phyloP scores from a whole-genome alignment of 2,797 vertebrate genomes.

The Ctenopoma kingsleyae region DNA sequence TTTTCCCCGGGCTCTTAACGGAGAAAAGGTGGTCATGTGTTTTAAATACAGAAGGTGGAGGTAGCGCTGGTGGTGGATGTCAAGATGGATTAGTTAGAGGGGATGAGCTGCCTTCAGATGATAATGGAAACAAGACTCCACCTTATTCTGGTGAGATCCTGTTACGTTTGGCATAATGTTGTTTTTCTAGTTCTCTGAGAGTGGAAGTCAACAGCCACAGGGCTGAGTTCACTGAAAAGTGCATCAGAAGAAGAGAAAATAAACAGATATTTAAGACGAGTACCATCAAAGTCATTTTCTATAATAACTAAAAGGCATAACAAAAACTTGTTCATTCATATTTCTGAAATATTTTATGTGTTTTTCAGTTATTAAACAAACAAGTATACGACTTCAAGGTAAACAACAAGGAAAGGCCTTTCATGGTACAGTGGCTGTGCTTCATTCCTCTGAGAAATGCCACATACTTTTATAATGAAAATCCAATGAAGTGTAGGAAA shows the following conservation, averaged over 20 bases:
- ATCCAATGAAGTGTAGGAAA: slow-evolving; percentile 51
- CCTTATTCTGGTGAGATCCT: slow-evolving; percentile 21
- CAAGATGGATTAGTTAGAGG: slow-evolving; percentile 61
- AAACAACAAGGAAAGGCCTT: slow-evolving; percentile 45
- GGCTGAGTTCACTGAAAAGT: background rate
- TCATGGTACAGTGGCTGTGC: slow-evolving; percentile 17
- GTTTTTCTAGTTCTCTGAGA: slow-evolving; percentile 39
- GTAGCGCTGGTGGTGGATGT: slow-evolving; percentile 64
- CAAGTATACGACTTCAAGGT: slow-evolving; percentile 23
- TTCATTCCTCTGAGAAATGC: slow-evolving; percentile 39
- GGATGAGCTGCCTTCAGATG: slow-evolving; percentile 54
- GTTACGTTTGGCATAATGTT: slow-evolving; percentile 42
- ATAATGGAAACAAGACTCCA: slow-evolving; percentile 47
- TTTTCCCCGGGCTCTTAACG: slow-evolving; percentile 46
- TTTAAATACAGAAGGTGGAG: slow-evolving; percentile 69
- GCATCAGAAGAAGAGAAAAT: slow-evolving; percentile 18
- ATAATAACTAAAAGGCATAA: slow-evolving; percentile 16
- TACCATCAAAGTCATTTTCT: slow-evolving; percentile 35
- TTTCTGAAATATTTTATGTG: slow-evolving; percentile 10
- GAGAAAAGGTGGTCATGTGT: slow-evolving; percentile 78
- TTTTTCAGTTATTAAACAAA: slow-evolving; percentile 25
- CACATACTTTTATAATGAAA: slow-evolving; percentile 32
- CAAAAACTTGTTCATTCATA: slow-evolving; percentile 19
- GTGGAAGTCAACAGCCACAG: slow-evolving; percentile 15
- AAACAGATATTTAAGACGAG: slow-evolving; percentile 27